phyloP scores from a whole-genome alignment of 2,113 vertebrate species.

The Caretta caretta region DNA sequence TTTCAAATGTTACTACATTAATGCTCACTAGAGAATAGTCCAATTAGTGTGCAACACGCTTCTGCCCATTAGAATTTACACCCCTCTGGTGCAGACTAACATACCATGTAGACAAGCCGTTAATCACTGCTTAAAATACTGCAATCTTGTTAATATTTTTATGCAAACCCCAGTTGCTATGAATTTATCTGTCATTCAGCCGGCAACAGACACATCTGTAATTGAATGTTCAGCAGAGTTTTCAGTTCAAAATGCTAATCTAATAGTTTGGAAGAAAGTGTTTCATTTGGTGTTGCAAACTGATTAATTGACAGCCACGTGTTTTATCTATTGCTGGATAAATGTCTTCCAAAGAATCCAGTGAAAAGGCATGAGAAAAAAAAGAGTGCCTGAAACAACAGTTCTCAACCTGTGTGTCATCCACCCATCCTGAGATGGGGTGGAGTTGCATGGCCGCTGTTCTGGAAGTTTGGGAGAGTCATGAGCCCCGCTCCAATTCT shows the following conservation, averaged over 20 bases:
- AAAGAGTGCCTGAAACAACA: neutral
- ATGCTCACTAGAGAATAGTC: neutral
- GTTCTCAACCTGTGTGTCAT: neutral
- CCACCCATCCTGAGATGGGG: neutral
- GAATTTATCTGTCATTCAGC: neutral
- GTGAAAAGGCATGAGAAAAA: neutral
- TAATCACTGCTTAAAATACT: neutral
- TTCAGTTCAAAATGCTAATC: neutral
- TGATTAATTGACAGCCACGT: neutral
- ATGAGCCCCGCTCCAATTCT: neutral
- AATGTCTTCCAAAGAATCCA: neutral
- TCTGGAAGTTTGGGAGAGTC: fast-evolving
- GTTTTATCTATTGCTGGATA: neutral
- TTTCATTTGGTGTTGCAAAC: neutral
- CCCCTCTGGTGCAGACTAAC: neutral
- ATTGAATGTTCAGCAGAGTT: neutral
- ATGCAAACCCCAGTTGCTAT: neutral
- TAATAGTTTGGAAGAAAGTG: neutral
- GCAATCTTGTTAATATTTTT: neutral
- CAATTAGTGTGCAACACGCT: neutral
- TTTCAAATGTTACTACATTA: neutral
- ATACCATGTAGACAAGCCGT: neutral
- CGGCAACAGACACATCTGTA: neutral
- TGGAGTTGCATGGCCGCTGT: neutral
- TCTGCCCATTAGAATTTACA: neutral